A percentile compares a stretch with the other conserved stretches of the same genome.
Conservation (phyloP, 2,113 vertebrate species). For the Oncorhynchus mykiss region DNA sequence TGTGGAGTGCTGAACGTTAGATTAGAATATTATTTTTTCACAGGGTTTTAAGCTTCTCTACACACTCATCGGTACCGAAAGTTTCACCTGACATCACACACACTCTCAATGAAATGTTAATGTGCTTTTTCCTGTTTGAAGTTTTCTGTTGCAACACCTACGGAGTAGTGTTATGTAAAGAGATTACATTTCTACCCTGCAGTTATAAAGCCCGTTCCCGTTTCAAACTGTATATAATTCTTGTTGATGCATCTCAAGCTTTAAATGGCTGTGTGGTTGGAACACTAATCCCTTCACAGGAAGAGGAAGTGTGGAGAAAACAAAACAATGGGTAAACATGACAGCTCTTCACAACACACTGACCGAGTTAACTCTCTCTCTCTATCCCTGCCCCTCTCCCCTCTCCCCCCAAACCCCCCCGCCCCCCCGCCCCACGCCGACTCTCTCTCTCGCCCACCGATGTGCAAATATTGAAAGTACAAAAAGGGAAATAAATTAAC, state of each 20-base stretch:
- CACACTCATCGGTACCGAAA: no score
- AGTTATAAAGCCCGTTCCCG: slow-evolving; percentile 7
- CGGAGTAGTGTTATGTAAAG: slow-evolving; percentile 13
- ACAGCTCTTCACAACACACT: slow-evolving; percentile 1
- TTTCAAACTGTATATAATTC: neutral
- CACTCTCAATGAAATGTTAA: neutral
- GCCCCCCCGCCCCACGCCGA: rapidly evolving
- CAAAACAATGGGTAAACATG: slow-evolving; percentile 27
- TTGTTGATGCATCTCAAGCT: slow-evolving; percentile 27
- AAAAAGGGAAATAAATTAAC: no score
- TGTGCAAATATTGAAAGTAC: no score
- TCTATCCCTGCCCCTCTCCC: neutral
- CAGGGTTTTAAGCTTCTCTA: no score
- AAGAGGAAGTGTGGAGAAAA: slow-evolving; percentile 12
- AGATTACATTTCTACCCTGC: slow-evolving; percentile 15
- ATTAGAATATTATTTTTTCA: no score
- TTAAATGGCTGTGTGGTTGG: neutral
- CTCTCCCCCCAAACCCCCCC: no score
- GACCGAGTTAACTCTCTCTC: slow-evolving; percentile 12
- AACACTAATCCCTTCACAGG: slow-evolving; percentile 32
- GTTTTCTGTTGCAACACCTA: slow-evolving; percentile 5
- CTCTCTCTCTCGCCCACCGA: slow-evolving; percentile 9
- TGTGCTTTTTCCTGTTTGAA: neutral
- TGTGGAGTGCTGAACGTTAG: no score
- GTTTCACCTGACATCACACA: neutral